Conservation (phyloP, 2,113 vertebrate species). For the Tiliqua scincoides region DNA sequence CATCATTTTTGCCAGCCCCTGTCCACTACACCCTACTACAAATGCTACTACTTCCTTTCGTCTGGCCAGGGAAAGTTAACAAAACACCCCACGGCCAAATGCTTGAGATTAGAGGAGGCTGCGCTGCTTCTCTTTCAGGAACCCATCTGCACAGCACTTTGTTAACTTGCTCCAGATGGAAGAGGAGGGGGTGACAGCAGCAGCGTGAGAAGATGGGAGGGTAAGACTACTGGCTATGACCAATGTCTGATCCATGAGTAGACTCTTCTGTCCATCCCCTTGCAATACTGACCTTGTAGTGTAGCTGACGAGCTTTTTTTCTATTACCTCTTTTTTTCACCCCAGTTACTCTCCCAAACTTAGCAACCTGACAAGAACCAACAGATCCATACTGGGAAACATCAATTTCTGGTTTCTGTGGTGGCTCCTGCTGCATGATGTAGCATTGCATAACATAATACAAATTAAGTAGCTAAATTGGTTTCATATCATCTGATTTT, state of each 20-base stretch:
- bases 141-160: not conserved
- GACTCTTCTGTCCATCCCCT: not conserved
- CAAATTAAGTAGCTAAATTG: conserved; percentile 75
- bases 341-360: conserved; percentile 22
- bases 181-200: not conserved
- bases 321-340: not conserved
- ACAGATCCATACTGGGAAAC: conserved; percentile 51
- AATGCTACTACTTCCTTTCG: not conserved
- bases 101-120: not conserved
- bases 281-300: not conserved
- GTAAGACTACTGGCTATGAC: not conserved
- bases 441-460: conserved; percentile 72
- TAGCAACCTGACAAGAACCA: conserved; percentile 43
- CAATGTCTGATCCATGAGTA: not conserved
- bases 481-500: conserved; percentile 73
- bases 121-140: not conserved
- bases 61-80: too few relatives aligned
- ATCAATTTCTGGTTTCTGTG: conserved; percentile 59
- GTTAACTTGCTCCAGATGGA: not conserved
- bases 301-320: not conserved
- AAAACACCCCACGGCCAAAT: not conserved
- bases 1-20: not conserved
- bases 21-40: not conserved
- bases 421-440: conserved; percentile 46
- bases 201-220: not conserved